Base-by-base conservation (phyloP, 2,888 invertebrate genomes). In the Eilema sororculum region DNA sequence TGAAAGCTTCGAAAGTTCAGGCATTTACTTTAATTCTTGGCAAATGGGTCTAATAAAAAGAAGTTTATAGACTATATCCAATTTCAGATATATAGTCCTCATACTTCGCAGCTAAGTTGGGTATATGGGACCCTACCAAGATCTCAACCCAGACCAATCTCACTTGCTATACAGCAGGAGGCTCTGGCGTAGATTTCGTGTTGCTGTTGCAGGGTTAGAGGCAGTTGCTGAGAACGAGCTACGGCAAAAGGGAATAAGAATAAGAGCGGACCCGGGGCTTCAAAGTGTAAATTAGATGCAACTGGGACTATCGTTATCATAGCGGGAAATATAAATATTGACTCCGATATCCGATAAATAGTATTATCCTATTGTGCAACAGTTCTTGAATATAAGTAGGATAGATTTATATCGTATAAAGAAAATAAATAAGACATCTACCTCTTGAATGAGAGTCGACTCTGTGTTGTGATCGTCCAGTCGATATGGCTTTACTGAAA, bases 401-500 rank as follows among this genome's bases (percentile, higher is more conserved):
- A 58, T 13, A 25, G 58, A 24, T 25, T 24, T 9, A 5, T n/a
- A 8, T 62, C 8, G 20, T 41, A 41, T 9, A 28, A 24, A 30
- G 10, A 25, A 37, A 56, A n/a, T 20, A 0, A 57, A 65, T 65
- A 52, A 67, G 13, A 57, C 56, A 52, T 69, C 71, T 72, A 28
- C 68, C 24, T 65, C 65, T 57, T 2, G 22, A 68, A 72, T 70
- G 60, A 52, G 10, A 68, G 30, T 24, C 62, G 83, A 78, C 81
- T 83, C 86, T 86, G 69, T 72, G 71, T 58, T 68, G 72, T 78
- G 71, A 73, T 74, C 74, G 83, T 82, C 85, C 84, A 84, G 80
- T 84, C 80, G 80, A 84, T 81, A 84, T 82, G 80, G 84, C 82
- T 87, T 83, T 82, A 84, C 82, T 87, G 84, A 84, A 79, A 78